phyloP scores from a whole-genome alignment of 2,113 vertebrate genomes.

The Merops nubicus region DNA sequence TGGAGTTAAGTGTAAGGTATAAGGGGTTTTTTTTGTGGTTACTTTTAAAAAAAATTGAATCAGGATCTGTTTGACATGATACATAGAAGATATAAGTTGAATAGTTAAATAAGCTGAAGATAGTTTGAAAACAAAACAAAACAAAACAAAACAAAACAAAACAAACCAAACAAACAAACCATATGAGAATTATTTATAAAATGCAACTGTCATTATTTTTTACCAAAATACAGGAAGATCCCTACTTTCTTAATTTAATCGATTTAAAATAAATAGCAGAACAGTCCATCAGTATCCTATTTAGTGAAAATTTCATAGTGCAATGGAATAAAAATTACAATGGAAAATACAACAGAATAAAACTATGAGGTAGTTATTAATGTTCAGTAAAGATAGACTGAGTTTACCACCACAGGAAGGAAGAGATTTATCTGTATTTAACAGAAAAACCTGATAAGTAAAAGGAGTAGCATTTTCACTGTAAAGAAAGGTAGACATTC shows the following conservation, averaged over 20 bases:
- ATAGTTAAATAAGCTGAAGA: background rate
- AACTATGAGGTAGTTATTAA: background rate
- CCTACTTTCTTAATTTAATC: background rate
- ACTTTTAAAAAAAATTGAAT: background rate
- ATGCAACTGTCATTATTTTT: fast-evolving
- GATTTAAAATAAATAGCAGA: background rate
- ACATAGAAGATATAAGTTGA: background rate
- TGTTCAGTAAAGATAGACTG: background rate
- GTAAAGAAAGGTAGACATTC: background rate
- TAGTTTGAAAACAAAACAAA: no score
- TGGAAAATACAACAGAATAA: background rate
- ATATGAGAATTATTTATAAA: background rate
- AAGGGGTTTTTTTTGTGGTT: background rate
- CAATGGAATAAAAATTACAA: no score
- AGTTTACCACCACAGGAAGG: background rate
- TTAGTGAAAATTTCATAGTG: background rate
- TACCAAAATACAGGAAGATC: background rate
- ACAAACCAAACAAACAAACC: no score
- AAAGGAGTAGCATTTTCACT: background rate
- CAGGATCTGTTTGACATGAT: background rate
- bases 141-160: no score
- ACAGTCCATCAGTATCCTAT: fast-evolving
- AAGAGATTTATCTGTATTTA: slow-evolving; percentile 27
- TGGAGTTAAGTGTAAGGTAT: background rate
- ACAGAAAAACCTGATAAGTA: background rate